Evolutionary conservation across 2,888 invertebrate genomes (phyloP).

Genomic region (Crepidodera aurea): DNA sequence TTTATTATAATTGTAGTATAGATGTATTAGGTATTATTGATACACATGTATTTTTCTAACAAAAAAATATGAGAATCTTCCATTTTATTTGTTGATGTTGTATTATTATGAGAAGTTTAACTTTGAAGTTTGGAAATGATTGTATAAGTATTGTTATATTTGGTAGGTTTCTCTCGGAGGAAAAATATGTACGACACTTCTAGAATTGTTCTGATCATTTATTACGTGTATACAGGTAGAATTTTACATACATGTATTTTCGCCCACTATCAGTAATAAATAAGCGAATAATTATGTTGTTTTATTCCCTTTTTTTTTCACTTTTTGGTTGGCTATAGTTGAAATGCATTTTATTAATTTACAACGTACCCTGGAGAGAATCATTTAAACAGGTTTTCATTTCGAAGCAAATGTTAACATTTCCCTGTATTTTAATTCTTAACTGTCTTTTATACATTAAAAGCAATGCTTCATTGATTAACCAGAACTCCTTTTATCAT

Average conservation of each 20-base stretch:
- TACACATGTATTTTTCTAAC: slow-evolving; percentile 60
- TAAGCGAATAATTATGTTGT: slow-evolving; percentile 40
- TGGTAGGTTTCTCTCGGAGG: slow-evolving; percentile 54
- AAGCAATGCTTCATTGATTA: too few relatives aligned
- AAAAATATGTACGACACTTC: slow-evolving; percentile 58
- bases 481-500: too few relatives aligned
- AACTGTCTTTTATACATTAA: too few relatives aligned
- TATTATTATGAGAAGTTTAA: slow-evolving; percentile 56
- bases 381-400: too few relatives aligned
- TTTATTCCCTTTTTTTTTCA: too few relatives aligned
- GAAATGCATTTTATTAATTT: too few relatives aligned
- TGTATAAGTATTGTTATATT: slow-evolving; percentile 57
- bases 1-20: slow-evolving; percentile 57
- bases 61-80: slow-evolving; percentile 54
- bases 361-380: too few relatives aligned
- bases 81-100: slow-evolving; percentile 57
- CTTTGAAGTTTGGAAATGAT: slow-evolving; percentile 54
- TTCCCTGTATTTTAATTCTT: too few relatives aligned
- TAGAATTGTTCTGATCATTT: slow-evolving; percentile 54
- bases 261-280: slow-evolving; percentile 56
- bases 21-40: slow-evolving; percentile 57
- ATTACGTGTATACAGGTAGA: slow-evolving; percentile 57
- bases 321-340: too few relatives aligned
- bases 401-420: too few relatives aligned
- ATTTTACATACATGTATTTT: slow-evolving; percentile 55